phyloP scores from a whole-genome alignment of 2,113 vertebrate genomes.

The Pteronura brasiliensis region DNA sequence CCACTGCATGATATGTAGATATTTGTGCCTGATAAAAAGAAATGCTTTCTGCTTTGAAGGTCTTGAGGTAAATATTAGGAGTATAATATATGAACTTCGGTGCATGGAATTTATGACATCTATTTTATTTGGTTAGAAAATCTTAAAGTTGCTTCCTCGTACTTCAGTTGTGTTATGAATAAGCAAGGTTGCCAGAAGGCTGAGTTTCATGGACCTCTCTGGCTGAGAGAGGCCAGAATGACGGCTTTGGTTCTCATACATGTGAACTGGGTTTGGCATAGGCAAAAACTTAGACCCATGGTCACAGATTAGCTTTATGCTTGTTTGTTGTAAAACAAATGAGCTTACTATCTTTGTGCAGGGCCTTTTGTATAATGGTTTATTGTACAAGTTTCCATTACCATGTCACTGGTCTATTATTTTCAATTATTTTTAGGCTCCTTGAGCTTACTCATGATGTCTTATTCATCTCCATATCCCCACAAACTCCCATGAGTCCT shows the following conservation, averaged over 20 bases:
- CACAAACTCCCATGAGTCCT: not conserved
- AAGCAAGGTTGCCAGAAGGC: not conserved
- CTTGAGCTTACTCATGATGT: not conserved
- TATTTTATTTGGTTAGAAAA: not conserved
- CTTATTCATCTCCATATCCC: not conserved
- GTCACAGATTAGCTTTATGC: not conserved
- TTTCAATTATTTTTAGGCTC: not conserved
- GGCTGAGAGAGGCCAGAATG: not conserved
- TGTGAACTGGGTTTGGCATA: not conserved
- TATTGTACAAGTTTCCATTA: not conserved
- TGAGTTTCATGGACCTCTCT: not conserved
- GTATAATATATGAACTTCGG: not conserved
- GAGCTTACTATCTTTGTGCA: not conserved
- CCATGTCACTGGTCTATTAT: not conserved
- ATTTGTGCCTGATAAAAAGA: not conserved
- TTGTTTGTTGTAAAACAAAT: not conserved
- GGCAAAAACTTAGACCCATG: not conserved
- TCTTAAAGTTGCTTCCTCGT: not conserved
- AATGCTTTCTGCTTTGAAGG: not conserved
- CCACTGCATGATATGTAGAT: not conserved
- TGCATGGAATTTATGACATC: not conserved
- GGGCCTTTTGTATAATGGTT: not conserved
- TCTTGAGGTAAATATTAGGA: not conserved
- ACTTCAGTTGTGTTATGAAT: not conserved
- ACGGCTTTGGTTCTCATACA: not conserved